Percentiles rank a stretch among this genome's conserved stretches.
phyloP scores from a whole-genome alignment of 2,113 vertebrate species.

The Gymnorhina tibicen region DNA sequence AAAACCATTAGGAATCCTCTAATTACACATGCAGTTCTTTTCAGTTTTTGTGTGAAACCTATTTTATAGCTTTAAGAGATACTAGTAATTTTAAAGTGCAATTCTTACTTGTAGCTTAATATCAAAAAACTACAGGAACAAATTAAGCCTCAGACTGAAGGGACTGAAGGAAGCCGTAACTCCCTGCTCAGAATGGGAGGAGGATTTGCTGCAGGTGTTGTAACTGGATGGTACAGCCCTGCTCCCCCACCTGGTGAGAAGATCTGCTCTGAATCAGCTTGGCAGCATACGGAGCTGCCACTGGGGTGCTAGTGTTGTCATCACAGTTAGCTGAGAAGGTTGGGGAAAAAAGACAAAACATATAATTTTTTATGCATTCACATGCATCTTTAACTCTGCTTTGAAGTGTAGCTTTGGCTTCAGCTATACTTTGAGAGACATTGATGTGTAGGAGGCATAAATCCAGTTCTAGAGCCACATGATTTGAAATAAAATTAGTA shows the following conservation, averaged over 20 bases:
- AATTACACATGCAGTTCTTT: not conserved
- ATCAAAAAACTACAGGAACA: not conserved
- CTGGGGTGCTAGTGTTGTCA: not conserved
- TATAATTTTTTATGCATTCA: not conserved
- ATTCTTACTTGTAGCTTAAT: not conserved
- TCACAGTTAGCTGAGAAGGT: not conserved
- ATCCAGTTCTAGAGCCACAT: not conserved
- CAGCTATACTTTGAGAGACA: not conserved
- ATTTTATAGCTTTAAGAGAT: not conserved
- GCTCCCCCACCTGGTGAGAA: not conserved
- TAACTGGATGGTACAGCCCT: fast-evolving
- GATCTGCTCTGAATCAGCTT: not conserved
- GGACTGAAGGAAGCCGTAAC: not conserved
- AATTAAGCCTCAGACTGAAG: not conserved
- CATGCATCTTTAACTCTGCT: not conserved
- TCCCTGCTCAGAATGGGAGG: not conserved
- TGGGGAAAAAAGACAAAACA: not conserved
- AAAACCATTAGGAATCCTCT: not conserved
- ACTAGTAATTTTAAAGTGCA: not conserved
- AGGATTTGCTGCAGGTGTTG: not conserved
- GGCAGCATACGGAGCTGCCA: not conserved
- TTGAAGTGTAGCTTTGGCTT: not conserved
- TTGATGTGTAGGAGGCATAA: not conserved
- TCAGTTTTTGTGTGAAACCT: not conserved
- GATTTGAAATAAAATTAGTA: not conserved